phyloP scores from a whole-genome alignment of 2,888 invertebrate species.

The Nomada flava region DNA sequence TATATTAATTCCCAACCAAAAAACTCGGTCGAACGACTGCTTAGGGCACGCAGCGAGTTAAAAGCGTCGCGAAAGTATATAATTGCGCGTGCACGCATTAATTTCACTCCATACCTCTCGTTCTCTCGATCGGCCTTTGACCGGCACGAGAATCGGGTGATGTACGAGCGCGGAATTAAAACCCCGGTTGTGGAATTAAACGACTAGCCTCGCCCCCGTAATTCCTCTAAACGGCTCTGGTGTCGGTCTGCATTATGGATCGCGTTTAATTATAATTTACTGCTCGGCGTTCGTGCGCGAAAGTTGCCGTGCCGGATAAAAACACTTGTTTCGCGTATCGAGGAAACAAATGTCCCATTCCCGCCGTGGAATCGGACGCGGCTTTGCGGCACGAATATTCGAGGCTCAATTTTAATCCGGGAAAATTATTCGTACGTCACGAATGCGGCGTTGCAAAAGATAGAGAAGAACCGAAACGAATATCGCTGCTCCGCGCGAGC shows the following conservation, averaged over 20 bases:
- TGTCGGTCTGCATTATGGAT: conserved; percentile 24
- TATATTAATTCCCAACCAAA: conserved; percentile 26
- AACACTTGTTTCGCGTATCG: not conserved
- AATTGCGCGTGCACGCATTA: conserved; percentile 57
- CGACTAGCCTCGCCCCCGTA: conserved; percentile 12
- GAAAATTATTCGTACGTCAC: not conserved
- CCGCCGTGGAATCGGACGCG: no score
- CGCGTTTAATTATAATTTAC: conserved; percentile 61
- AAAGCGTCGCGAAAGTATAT: conserved; percentile 57
- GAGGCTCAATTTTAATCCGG: conserved; percentile 10
- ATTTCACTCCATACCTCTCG: conserved; percentile 39
- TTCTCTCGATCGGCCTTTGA: conserved; percentile 63
- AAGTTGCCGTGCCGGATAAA: not conserved
- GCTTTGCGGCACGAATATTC: not conserved
- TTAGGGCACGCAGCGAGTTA: conserved; percentile 41
- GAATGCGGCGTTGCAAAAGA: not conserved
- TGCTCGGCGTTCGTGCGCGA: conserved; percentile 13
- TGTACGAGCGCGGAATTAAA: conserved; percentile 56
- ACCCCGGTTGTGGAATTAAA: conserved; percentile 59
- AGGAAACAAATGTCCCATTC: not conserved
- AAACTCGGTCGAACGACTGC: conserved; percentile 24
- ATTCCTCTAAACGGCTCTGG: conserved; percentile 18
- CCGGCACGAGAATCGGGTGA: conserved; percentile 52
- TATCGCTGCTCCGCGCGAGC: no score
- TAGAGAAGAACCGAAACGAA: no score